Evolutionary conservation across 2,888 invertebrate species (phyloP).

Genomic region (Ypsolopha scabrella): DNA sequence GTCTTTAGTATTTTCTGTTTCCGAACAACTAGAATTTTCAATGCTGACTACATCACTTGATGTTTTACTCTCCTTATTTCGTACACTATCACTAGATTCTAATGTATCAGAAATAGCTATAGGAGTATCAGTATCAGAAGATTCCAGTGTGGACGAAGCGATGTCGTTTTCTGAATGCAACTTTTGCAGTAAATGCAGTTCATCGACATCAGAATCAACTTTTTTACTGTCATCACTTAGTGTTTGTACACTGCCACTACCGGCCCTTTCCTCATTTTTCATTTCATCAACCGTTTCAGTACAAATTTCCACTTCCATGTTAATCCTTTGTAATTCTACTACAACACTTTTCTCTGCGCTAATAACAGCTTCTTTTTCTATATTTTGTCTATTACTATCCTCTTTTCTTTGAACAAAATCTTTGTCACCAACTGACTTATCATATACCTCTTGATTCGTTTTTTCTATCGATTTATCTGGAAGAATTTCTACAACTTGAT

Average conservation of each 20-base stretch:
- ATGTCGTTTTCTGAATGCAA: conserved; percentile 38
- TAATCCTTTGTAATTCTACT: background rate
- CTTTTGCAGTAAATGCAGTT: conserved; percentile 48
- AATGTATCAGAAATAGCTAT: conserved; percentile 47
- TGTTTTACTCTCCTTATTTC: conserved; percentile 16
- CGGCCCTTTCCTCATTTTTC: conserved; percentile 2
- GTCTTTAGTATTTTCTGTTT: background rate
- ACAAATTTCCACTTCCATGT: background rate
- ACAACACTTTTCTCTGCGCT: background rate
- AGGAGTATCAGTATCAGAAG: conserved; percentile 39
- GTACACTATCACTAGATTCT: conserved; percentile 27
- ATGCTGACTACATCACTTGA: conserved; percentile 46
- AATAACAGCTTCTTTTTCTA: background rate
- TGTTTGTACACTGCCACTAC: conserved; percentile 14
- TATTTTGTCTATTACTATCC: too few relatives aligned
- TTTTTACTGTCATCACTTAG: conserved; percentile 29
- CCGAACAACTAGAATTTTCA: conserved; percentile 54
- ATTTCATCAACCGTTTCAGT: background rate
- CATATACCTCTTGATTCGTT: background rate
- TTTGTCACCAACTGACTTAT: too few relatives aligned
- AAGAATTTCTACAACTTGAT: background rate
- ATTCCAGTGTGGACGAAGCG: conserved; percentile 28
- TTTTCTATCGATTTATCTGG: background rate
- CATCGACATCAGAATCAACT: conserved; percentile 46
- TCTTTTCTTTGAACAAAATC: too few relatives aligned